Evolutionary conservation across 2,113 vertebrate genomes (phyloP).

Genomic region (Cariama cristata): DNA sequence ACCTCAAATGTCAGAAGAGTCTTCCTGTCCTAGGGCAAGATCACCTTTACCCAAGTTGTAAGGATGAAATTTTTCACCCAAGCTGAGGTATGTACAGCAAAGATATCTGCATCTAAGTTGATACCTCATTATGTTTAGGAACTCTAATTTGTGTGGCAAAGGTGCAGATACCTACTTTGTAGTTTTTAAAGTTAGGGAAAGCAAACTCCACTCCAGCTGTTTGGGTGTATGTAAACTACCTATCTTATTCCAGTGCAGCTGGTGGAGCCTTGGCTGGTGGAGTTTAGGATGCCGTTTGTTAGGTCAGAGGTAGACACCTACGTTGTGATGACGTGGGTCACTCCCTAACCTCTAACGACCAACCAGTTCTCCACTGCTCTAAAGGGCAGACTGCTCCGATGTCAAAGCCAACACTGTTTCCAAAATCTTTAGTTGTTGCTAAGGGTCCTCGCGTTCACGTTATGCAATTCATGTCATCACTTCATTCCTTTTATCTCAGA

Average conservation of each 20-base stretch:
- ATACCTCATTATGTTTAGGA: neutral
- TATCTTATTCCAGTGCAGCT: neutral
- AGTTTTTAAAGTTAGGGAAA: neutral
- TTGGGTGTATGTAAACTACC: neutral
- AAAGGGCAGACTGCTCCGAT: rapidly evolving
- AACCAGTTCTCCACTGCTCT: neutral
- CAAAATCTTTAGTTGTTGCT: neutral
- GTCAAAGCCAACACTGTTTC: neutral
- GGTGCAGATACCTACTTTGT: neutral
- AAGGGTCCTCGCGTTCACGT: neutral
- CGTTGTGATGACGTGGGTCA: neutral
- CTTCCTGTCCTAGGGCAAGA: neutral
- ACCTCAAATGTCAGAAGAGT: neutral
- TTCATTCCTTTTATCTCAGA: neutral
- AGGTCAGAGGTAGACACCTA: neutral
- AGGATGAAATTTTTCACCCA: neutral
- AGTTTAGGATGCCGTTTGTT: neutral
- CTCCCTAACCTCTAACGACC: neutral
- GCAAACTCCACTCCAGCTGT: neutral
- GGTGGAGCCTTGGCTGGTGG: neutral
- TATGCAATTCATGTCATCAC: neutral
- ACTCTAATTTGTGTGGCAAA: neutral
- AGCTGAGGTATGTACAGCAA: neutral
- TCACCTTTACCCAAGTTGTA: neutral
- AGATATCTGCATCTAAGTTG: neutral